Conservation (phyloP, 2,888 invertebrate species). For the Erebia ligea region DNA sequence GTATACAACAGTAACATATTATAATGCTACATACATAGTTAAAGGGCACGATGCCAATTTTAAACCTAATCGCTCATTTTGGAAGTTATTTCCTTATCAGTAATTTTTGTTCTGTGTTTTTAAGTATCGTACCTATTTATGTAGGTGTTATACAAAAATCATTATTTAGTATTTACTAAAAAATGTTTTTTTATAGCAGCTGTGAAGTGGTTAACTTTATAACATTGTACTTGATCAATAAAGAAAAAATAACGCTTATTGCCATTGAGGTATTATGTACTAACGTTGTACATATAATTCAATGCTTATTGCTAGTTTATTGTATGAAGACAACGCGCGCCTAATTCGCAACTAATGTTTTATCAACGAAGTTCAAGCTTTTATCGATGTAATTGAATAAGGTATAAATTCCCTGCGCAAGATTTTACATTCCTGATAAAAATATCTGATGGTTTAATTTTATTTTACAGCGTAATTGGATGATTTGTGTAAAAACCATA, state of each 20-base stretch:
- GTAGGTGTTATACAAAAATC: no score
- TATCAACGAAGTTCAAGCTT: not conserved
- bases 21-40: not conserved
- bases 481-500: constrained; percentile 28
- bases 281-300: no score
- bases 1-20: not conserved
- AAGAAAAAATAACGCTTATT: no score
- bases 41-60: not conserved
- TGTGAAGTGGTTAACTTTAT: no score
- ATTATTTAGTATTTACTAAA: no score
- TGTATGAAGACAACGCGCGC: not conserved
- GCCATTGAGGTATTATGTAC: no score
- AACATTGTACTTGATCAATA: no score
- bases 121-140: no score
- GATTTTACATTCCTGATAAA: constrained; percentile 35
- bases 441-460: constrained; percentile 20
- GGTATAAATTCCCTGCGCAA: constrained; percentile 11
- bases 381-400: not conserved
- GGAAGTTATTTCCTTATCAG: not conserved
- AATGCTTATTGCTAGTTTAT: not conserved
- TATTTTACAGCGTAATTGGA: constrained; percentile 25
- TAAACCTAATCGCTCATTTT: not conserved
- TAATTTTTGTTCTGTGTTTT: no score
- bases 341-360: not conserved
- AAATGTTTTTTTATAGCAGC: no score